Percentiles rank a stretch among this genome's conserved stretches.
phyloP scores from a whole-genome alignment of 1,140 invertebrate species.

The Thaumetopoea pityocampa region DNA sequence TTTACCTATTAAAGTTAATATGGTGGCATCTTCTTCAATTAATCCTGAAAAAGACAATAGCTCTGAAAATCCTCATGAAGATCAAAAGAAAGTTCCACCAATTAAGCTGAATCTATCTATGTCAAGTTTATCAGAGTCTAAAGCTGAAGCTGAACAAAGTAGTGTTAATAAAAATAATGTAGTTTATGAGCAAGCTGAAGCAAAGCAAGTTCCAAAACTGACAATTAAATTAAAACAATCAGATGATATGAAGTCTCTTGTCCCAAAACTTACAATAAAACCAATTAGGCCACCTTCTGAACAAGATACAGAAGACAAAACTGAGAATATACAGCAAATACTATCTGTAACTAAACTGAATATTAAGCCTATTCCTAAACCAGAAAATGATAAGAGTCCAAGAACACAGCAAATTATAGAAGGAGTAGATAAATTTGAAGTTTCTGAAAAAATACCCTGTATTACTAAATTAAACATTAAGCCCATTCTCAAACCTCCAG shows the following conservation, averaged over 20 bases:
- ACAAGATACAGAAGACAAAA: conserved; percentile 11
- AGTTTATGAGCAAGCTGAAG: conserved; percentile 22
- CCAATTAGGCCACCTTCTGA: conserved; percentile 46
- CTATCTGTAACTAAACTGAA: conserved; percentile 42
- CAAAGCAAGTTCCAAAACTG: conserved; percentile 64
- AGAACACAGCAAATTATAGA: conserved; percentile 5
- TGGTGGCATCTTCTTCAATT: neutral
- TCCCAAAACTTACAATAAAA: conserved; percentile 69
- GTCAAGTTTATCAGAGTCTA: conserved; percentile 3
- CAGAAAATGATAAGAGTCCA: conserved; percentile 25
- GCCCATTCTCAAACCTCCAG: conserved; percentile 57
- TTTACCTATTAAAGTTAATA: neutral
- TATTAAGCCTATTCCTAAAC: conserved; percentile 42
- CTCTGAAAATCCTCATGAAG: conserved; percentile 3
- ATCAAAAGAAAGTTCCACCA: conserved; percentile 27
- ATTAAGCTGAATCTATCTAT: conserved; percentile 26
- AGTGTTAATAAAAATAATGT: conserved; percentile 14
- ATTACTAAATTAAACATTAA: conserved; percentile 70
- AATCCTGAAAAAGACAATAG: neutral
- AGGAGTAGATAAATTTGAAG: conserved; percentile 16
- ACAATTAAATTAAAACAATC: conserved; percentile 59
- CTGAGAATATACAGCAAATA: conserved; percentile 21
- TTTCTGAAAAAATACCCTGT: conserved; percentile 40
- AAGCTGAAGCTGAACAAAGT: conserved; percentile 3
- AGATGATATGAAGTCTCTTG: conserved; percentile 54